These are phyloP conservation scores for Rhynchonycteris naso DNA, from an alignment of 2,797 vertebrate species.

Conservation along the genomic window DNA sequence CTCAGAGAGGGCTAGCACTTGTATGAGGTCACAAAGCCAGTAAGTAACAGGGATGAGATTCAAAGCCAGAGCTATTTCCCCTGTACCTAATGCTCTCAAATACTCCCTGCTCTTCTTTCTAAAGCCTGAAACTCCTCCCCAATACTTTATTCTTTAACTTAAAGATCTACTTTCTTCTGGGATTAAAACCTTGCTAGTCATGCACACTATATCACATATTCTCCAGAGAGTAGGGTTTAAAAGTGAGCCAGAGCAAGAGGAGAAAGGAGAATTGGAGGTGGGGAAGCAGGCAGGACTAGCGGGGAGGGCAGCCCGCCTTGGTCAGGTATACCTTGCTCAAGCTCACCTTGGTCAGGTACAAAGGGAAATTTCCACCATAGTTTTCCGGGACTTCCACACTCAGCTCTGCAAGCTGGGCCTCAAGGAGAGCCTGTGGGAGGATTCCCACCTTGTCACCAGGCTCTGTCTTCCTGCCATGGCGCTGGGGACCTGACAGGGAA, in stretches of 20 bases:
- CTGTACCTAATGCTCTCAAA: neutral
- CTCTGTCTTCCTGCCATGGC: neutral
- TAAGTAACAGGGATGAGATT: neutral
- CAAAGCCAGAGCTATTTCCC: neutral
- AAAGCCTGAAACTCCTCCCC: neutral
- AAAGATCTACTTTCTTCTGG: neutral
- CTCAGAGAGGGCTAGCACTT: neutral
- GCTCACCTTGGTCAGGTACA: constrained; percentile 91
- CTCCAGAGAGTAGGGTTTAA: neutral
- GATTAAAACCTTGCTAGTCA: neutral
- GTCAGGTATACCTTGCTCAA: constrained; percentile 83
- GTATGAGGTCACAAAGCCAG: neutral
- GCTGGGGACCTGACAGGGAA: neutral
- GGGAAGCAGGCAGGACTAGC: neutral
- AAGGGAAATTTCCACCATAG: constrained; percentile 89
- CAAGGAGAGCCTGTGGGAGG: constrained; percentile 74
- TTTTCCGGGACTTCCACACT: constrained; percentile 90
- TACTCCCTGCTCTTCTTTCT: neutral
- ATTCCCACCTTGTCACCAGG: constrained; percentile 25
- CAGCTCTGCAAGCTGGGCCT: constrained; percentile 79
- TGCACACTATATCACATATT: neutral
- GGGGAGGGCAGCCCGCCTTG: constrained; percentile 74
- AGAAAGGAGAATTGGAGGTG: neutral
- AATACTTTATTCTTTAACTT: neutral
- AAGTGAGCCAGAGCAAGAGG: neutral